Conservation (phyloP, 2,113 vertebrate genomes). For the Pelecanus crispus region DNA sequence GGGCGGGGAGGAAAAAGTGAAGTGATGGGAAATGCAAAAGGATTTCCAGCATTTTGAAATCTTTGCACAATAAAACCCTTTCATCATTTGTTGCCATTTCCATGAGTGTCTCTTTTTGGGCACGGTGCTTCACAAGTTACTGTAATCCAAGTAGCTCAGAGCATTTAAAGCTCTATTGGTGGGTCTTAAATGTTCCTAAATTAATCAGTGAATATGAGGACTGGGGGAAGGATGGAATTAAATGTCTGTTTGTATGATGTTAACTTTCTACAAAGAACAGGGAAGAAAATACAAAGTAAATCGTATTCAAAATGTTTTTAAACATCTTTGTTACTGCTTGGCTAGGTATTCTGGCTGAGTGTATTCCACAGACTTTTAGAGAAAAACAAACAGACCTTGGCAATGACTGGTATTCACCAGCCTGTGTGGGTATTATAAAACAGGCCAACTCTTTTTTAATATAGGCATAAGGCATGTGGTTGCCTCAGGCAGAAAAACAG, state of each 20-base stretch:
- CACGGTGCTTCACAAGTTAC: background rate
- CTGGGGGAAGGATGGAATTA: background rate
- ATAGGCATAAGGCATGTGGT: background rate
- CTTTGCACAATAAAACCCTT: conserved; percentile 37
- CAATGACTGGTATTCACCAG: background rate
- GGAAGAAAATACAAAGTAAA: background rate
- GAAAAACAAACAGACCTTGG: background rate
- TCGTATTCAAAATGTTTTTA: background rate
- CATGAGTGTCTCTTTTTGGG: background rate
- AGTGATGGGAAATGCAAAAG: conserved; percentile 8
- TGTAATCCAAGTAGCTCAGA: background rate
- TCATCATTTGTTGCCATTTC: background rate
- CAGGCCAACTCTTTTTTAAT: background rate
- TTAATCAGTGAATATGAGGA: background rate
- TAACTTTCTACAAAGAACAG: background rate
- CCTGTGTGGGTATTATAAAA: background rate
- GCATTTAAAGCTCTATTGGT: background rate
- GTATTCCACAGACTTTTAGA: background rate
- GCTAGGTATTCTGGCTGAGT: background rate
- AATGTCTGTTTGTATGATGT: background rate
- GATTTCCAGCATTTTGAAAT: conserved; percentile 44
- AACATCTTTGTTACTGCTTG: background rate
- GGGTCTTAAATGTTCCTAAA: background rate
- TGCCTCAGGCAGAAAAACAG: background rate
- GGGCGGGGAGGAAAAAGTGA: background rate